A percentile compares a stretch with the other conserved stretches of the same genome.
These are phyloP conservation scores for Phaenicophaeus curvirostris DNA, from an alignment of 2,797 vertebrate species.

Conservation along the genomic window DNA sequence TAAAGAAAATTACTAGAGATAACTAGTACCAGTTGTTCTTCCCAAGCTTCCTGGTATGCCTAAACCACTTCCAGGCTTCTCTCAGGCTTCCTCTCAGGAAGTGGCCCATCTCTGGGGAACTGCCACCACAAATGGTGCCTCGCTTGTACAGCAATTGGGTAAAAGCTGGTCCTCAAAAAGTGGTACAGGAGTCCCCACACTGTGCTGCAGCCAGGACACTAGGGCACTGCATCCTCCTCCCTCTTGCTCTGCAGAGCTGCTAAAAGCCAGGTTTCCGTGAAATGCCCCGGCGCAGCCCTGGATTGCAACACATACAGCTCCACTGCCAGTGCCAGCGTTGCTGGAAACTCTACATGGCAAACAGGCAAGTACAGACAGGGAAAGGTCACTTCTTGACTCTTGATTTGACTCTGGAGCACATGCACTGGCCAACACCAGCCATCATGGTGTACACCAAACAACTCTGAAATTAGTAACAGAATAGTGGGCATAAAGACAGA, in stretches of 20 bases:
- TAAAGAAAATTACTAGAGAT: background rate
- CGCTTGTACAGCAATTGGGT: background rate
- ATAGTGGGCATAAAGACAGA: background rate
- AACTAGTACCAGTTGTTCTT: background rate
- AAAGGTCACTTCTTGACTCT: background rate
- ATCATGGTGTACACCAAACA: background rate
- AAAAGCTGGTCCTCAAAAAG: background rate
- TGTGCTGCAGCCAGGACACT: background rate
- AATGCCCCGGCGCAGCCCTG: accelerated
- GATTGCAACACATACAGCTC: background rate
- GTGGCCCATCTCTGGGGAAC: background rate
- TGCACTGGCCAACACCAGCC: background rate
- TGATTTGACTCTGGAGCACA: background rate
- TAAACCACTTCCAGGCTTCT: background rate
- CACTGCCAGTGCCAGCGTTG: accelerated
- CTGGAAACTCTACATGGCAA: background rate
- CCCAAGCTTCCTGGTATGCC: background rate
- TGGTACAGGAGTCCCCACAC: background rate
- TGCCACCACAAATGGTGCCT: background rate
- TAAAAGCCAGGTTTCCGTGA: background rate
- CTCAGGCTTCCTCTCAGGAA: background rate
- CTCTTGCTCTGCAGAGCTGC: background rate
- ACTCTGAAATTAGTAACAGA: background rate
- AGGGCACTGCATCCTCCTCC: background rate
- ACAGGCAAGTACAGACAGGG: background rate